Percentiles rank a stretch among this genome's conserved stretches.
Conservation (phyloP, 1,140 invertebrate genomes). For the Drosophila rufa region DNA sequence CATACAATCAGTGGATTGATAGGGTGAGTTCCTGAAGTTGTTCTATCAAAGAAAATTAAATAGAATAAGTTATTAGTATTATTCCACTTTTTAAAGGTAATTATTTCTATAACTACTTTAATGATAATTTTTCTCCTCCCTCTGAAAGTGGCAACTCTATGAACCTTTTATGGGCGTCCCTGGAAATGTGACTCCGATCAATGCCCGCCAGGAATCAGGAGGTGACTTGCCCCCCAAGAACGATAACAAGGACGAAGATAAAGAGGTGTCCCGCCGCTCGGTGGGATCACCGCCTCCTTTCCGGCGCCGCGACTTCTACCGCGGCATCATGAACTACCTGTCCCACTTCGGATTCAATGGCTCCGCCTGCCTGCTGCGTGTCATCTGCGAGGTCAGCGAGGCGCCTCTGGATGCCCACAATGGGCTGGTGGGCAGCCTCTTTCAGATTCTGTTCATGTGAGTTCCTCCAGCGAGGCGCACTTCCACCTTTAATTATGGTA, state of each 20-base stretch:
- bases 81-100: too few species aligned
- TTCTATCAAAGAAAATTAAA: neutral
- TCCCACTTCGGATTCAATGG: slow-evolving; percentile 86
- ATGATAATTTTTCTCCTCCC: too few species aligned
- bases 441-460: slow-evolving; percentile 86
- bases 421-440: slow-evolving; percentile 86
- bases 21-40: slow-evolving; percentile 45
- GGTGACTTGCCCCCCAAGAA: neutral
- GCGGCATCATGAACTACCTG: slow-evolving; percentile 69
- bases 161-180: slow-evolving; percentile 61
- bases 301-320: slow-evolving; percentile 69
- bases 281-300: slow-evolving; percentile 37
- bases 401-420: slow-evolving; percentile 84
- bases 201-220: slow-evolving; percentile 45
- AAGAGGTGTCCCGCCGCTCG: slow-evolving; percentile 36
- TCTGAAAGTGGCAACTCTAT: slow-evolving; percentile 72
- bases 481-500: slow-evolving; percentile 53
- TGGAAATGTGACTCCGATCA: slow-evolving; percentile 70
- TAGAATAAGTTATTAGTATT: neutral
- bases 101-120: too few species aligned
- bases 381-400: slow-evolving; percentile 86
- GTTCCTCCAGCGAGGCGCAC: slow-evolving; percentile 25
- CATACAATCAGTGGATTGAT: slow-evolving; percentile 73
- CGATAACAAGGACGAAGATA: slow-evolving; percentile 20
- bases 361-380: slow-evolving; percentile 85